Evolutionary conservation across 2,888 invertebrate species (phyloP), one percentile per base, ranked within the genome.

Genomic region (Agriopis aurantiaria): DNA sequence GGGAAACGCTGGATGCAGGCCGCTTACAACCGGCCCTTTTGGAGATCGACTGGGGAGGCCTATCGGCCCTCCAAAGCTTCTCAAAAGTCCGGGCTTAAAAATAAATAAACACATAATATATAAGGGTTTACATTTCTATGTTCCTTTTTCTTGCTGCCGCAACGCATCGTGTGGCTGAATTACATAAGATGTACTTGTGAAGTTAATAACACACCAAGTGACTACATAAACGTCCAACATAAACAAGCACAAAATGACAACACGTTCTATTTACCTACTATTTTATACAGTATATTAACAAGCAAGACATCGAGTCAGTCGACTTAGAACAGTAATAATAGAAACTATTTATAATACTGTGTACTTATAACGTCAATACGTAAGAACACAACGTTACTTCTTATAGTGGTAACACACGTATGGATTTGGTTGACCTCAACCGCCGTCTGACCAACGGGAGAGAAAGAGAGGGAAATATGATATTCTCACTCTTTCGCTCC

Each of bases 311-410:
- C 11, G 45, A 33, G 55, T 71, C 66, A 71, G 70, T 67, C 63
- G 49, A 64, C 61, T 69, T 63, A 49, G 12, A 60, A 59, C 59
- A 60, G 63, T 59, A 57, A 12, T 61, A 64, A n/a, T 56, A 53
- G 48, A 65, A 62, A 62, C 66, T 68, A 73, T 65, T 68, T 72
- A 61, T 74, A 78, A 78, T 78, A 78, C 76, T 78, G 75, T 72
- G 70, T 65, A 69, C 59, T 65, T 49, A 68, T 49, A 53, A 57
- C 61, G 4, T 56, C 46, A 49, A 52, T 10, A 52, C 51, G 46
- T 59, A 52, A 71, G 59, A 61, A 45, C 53, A 56, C 45, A 45
- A 41, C 10, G 57, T 49, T 17, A 51, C 3, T 58, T 52, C 52
- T 48, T 41, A n/a, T n/a, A n/a, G n/a, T n/a, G n/a, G n/a, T n/a